Evolutionary conservation across 2,797 vertebrate species (phyloP).

Genomic region (Hydrocynus forskahlii): DNA sequence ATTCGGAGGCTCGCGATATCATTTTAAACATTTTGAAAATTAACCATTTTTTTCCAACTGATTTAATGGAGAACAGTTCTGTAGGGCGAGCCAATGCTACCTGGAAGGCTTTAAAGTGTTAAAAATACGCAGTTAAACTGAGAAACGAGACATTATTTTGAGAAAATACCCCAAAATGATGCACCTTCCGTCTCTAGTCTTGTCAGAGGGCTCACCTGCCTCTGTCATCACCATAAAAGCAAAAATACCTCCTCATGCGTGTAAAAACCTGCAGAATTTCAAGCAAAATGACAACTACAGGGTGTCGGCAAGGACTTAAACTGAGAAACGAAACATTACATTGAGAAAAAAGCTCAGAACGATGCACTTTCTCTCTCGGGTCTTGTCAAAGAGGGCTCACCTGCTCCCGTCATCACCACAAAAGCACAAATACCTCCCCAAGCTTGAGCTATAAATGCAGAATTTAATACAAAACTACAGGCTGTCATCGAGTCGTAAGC

Average conservation of each 20-base stretch:
- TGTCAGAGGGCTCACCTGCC: not conserved
- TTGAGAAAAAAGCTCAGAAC: too few relatives aligned
- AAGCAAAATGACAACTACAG: not conserved
- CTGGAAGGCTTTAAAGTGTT: not conserved
- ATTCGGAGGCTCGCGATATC: not conserved
- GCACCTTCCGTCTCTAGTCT: constrained; percentile 5
- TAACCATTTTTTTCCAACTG: not conserved
- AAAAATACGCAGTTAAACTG: not conserved
- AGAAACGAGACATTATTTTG: not conserved
- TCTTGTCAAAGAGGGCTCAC: not conserved
- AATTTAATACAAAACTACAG: too few relatives aligned
- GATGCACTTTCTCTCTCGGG: constrained; percentile 2
- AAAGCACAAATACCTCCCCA: too few relatives aligned
- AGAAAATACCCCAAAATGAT: not conserved
- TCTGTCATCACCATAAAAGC: not conserved
- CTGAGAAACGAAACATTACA: not conserved
- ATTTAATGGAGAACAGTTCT: not conserved
- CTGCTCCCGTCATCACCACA: not conserved
- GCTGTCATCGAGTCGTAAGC: not conserved
- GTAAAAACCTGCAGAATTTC: not conserved
- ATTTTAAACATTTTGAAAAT: not conserved
- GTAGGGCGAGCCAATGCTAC: not conserved
- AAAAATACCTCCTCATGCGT: not conserved
- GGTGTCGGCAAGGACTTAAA: not conserved
- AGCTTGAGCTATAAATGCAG: too few relatives aligned